Conservation (phyloP, 2,113 vertebrate genomes). For the Pelvicachromis taeniatus region DNA sequence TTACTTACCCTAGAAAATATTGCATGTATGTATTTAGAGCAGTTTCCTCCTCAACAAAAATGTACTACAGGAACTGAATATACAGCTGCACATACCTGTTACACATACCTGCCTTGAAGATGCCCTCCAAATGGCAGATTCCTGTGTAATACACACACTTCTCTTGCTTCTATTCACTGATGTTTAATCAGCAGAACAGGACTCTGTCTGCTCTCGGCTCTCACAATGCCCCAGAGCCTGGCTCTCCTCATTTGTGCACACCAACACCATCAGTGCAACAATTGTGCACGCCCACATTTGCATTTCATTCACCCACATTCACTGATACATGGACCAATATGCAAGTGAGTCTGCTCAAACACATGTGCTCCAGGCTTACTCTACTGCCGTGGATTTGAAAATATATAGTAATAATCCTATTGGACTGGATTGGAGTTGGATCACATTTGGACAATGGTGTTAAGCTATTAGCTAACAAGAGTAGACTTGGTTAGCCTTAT, state of each 20-base stretch:
- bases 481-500: not conserved
- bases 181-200: not conserved
- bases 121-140: not conserved
- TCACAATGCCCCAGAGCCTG: not conserved
- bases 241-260: not conserved
- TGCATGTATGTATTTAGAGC: not conserved
- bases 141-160: not conserved
- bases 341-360: not conserved
- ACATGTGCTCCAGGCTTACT: conserved; percentile 17
- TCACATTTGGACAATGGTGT: not conserved
- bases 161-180: not conserved
- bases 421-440: not conserved
- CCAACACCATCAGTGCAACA: not conserved
- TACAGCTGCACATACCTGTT: conserved; percentile 44
- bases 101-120: not conserved
- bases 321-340: not conserved
- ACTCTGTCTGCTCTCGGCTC: not conserved
- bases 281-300: conserved; percentile 19
- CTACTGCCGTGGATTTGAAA: conserved; percentile 30
- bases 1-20: not conserved
- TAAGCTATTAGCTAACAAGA: not conserved
- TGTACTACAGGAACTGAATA: not conserved
- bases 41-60: not conserved
- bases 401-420: conserved; percentile 50
- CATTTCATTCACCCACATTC: not conserved